Evolutionary conservation across 2,888 invertebrate species (phyloP), one percentile per base, ranked within the genome.

Genomic region (Micoletzkya japonica): DNA sequence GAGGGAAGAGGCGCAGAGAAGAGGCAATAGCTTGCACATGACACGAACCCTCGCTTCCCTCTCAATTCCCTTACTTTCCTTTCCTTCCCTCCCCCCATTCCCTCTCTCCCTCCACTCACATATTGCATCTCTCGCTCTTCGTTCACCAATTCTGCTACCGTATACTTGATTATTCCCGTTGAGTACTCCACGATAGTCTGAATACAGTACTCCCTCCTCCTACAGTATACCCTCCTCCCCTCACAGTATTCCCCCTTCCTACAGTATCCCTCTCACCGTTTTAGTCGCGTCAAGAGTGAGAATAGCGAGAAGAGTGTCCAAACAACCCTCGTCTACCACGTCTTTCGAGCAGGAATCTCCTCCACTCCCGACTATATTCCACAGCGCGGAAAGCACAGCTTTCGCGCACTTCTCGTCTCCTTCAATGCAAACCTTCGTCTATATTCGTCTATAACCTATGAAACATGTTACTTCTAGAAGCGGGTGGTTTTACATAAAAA

Each of bases 141-240:
- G 28, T 34, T 36, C 39, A 67, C 74, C 70, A 76, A 72, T 70
- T 75, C 74, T 24, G 76, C 76, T 0, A 75, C 71, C 2, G 79
- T 79, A 71, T 84, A 82, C 69, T 84, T 84, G 67, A 84, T 63
- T 61, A 84, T 81, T 1, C 84, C 84, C 20, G 81, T 76, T 4
- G 82, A 81, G 34, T 76, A 78, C 56, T 84, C 83, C 1, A 84
- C 79, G 6, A 80, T 70, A 24, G 71, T 67, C 73, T 74, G 60
- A n/a, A n/a, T n/a, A n/a, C n/a, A n/a, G n/a, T n/a, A n/a, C 7
- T 3, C 20, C 56, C 28, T 26, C 4, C 56, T n/a, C n/a, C n/a
- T n/a, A n/a, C n/a, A n/a, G n/a, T n/a, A n/a, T n/a, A n/a, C n/a
- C n/a, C n/a, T n/a, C n/a, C n/a, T n/a, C n/a, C n/a, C n/a, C n/a